These are phyloP conservation scores for Gymnocheta viridis DNA, from an alignment of 2,888 invertebrate genomes.

Conservation along the genomic window DNA sequence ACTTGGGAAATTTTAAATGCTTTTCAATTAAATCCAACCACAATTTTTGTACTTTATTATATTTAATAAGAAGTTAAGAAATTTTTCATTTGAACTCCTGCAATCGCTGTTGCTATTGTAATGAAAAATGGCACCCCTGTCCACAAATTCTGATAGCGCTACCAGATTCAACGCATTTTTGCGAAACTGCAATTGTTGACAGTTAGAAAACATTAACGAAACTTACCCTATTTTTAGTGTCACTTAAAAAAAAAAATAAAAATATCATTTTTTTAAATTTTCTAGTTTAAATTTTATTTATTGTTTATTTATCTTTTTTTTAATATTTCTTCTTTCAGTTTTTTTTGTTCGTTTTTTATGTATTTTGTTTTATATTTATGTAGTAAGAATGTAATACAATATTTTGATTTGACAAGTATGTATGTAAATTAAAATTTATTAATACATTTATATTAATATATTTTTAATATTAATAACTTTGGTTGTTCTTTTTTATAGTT, in stretches of 20 bases:
- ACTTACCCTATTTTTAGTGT: neutral
- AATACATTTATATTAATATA: slow-evolving; percentile 59
- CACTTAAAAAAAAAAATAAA: neutral
- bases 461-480: slow-evolving; percentile 66
- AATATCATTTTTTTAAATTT: slow-evolving; percentile 39
- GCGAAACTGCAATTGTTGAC: too few relatives aligned
- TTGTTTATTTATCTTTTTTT: slow-evolving; percentile 43
- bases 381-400: slow-evolving; percentile 70
- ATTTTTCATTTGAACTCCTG: too few relatives aligned
- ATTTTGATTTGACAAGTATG: slow-evolving; percentile 70
- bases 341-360: slow-evolving; percentile 24
- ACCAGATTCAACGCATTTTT: too few relatives aligned
- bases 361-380: slow-evolving; percentile 45
- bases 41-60: too few relatives aligned
- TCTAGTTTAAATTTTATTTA: slow-evolving; percentile 68
- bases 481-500: slow-evolving; percentile 54
- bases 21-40: too few relatives aligned
- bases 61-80: too few relatives aligned
- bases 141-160: too few relatives aligned
- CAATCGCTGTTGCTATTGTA: too few relatives aligned
- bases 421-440: slow-evolving; percentile 51
- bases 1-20: too few relatives aligned
- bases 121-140: too few relatives aligned
- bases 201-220: too few relatives aligned
- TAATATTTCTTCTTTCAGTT: slow-evolving; percentile 45